Evolutionary conservation across 2,888 invertebrate genomes (phyloP), one percentile per base, ranked within the genome.

Genomic region (Tanaodytes sp.): DNA sequence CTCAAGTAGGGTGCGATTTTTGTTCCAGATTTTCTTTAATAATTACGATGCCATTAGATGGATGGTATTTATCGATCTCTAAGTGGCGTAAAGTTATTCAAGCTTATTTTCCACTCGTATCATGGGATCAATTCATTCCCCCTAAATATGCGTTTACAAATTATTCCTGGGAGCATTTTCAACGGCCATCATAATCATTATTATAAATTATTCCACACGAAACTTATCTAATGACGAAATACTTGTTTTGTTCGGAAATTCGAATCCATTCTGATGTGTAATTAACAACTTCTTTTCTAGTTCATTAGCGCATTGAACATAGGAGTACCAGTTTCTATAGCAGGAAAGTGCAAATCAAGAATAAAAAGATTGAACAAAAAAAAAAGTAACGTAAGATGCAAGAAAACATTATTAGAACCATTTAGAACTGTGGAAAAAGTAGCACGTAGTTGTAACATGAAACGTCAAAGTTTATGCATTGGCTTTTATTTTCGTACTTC

Each of bases 21-120:
- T 55, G 64, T 5, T 55, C 57, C 20, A 63, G 14, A 49, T 57
- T 30, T 19, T 37, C 39, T 45, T n/a, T 62, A 45, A 54, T 62
- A 52, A 45, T 42, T 36, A 14, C 36, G 54, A 55, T 30, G 39
- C 42, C 42, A 31, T 54, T 55, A 55, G 23, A 55, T 48, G n/a
- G n/a, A 30, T 40, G 14, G n/a, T n/a, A n/a, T 16, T 54, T 48
- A 63, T 63, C 36, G 63, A 63, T 63, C 42, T 14, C 12, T 9
- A 15, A 46, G 8, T 23, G 18, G 46, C 12, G 51, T 52, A 59
- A 36, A 33, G 36, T 36, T 19, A 45, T 61, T 52, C 43, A 37
- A 45, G 30, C 12, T 55, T 40, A 54, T 48, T 40, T 48, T 8
- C 4, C 23, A 23, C n/a, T n/a, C n/a, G n/a, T n/a, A n/a, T n/a